These are phyloP conservation scores for Lypha dubia DNA, from an alignment of 2,888 invertebrate species.

Conservation along the genomic window DNA sequence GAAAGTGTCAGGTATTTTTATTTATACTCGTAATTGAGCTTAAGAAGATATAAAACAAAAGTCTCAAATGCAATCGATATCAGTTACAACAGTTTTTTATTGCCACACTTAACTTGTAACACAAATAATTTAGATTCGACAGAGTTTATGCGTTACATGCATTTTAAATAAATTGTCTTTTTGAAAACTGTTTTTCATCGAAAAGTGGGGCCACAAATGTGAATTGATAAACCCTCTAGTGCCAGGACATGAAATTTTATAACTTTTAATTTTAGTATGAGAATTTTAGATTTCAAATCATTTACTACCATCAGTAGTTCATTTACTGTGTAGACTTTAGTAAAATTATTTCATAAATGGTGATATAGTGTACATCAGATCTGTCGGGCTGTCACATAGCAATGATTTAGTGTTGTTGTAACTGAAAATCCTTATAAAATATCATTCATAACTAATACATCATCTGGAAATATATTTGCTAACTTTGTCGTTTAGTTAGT, in stretches of 20 bases:
- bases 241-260: too few relatives aligned
- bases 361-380: not conserved
- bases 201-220: conserved; percentile 2
- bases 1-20: not conserved
- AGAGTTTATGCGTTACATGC: conserved; percentile 26
- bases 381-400: not conserved
- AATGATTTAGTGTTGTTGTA: not conserved
- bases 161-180: conserved; percentile 30
- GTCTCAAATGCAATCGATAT: conserved; percentile 23
- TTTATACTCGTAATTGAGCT: not conserved
- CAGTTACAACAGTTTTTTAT: conserved; percentile 28
- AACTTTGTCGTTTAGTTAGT: conserved; percentile 8
- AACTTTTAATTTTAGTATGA: too few relatives aligned
- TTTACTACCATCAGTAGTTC: too few relatives aligned
- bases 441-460: conserved; percentile 22
- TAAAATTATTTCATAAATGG: not conserved
- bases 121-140: not conserved
- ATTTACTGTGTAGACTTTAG: not conserved
- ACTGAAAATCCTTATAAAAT: conserved; percentile 28
- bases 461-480: conserved; percentile 16
- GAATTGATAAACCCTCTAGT: not conserved
- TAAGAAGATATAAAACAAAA: not conserved
- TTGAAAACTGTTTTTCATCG: conserved; percentile 3
- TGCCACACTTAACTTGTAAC: conserved; percentile 22
- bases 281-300: too few relatives aligned